Conservation (phyloP, 2,113 vertebrate species). For the Agapornis roseicollis region DNA sequence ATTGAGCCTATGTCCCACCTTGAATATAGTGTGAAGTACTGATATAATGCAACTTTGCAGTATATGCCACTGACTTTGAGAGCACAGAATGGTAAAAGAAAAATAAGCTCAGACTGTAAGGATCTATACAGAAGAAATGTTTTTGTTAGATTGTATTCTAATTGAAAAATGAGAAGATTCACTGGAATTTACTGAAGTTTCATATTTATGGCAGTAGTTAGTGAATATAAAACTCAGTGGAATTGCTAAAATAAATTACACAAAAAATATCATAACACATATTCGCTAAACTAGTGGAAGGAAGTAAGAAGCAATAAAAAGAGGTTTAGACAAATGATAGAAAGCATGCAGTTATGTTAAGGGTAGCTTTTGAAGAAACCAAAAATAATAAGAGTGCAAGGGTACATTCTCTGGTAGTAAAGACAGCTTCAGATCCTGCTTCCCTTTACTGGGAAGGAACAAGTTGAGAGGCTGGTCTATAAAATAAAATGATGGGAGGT, state of each 20-base stretch:
- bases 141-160: not conserved
- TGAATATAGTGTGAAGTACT: conserved; percentile 8
- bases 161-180: not conserved
- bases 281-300: not conserved
- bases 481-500: not conserved
- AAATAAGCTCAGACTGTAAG: not conserved
- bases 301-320: conserved; percentile 1
- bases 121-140: not conserved
- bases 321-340: not conserved
- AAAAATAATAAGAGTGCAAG: not conserved
- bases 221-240: not conserved
- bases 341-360: not conserved
- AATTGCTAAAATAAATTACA: not conserved
- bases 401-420: not conserved
- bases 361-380: not conserved
- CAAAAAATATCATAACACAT: not conserved
- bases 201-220: not conserved
- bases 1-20: not conserved
- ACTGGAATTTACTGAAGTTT: not conserved
- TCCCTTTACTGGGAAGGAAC: not conserved
- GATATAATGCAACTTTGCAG: not conserved
- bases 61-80: not conserved
- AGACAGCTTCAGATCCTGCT: not conserved
- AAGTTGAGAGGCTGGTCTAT: not conserved
- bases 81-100: not conserved